Conservation (phyloP, 1,140 invertebrate species). For the Drosophila ambigua region DNA sequence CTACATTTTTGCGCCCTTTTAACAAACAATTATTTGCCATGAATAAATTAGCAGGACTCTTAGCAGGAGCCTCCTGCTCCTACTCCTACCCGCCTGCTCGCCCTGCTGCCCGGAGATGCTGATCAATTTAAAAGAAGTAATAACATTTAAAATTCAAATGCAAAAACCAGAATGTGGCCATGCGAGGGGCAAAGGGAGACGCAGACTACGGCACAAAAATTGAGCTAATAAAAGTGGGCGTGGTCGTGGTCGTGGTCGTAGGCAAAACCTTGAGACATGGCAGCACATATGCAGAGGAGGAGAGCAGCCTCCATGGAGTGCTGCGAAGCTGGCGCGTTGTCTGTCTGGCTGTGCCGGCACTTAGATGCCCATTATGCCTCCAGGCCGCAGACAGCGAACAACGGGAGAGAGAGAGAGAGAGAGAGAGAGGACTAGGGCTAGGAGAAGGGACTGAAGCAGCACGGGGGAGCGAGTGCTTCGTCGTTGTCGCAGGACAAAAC, state of each 20-base stretch:
- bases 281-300: constrained; percentile 37
- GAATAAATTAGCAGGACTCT: constrained; percentile 74
- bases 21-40: constrained; percentile 77
- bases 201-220: constrained; percentile 23
- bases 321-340: constrained; percentile 36
- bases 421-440: too few species aligned
- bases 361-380: constrained; percentile 65
- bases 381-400: constrained; percentile 41
- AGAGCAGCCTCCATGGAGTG: too few species aligned
- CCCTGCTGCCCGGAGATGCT: constrained; percentile 24
- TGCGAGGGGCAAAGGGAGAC: constrained; percentile 2
- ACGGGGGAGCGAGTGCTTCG: constrained; percentile 3
- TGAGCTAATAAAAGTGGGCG: constrained; percentile 54
- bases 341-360: constrained; percentile 46
- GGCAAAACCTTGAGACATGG: constrained; percentile 33
- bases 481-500: constrained; percentile 40
- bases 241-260: constrained; percentile 29
- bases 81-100: background rate
- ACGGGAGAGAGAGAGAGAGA: background rate
- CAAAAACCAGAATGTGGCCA: constrained; percentile 30
- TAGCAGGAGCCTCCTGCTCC: constrained; percentile 5
- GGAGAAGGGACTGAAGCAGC: background rate
- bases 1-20: constrained; percentile 52
- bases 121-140: constrained; percentile 77
- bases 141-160: constrained; percentile 82